Evolutionary conservation across 2,888 invertebrate species (phyloP).

Genomic region (Noctua fimbriata): DNA sequence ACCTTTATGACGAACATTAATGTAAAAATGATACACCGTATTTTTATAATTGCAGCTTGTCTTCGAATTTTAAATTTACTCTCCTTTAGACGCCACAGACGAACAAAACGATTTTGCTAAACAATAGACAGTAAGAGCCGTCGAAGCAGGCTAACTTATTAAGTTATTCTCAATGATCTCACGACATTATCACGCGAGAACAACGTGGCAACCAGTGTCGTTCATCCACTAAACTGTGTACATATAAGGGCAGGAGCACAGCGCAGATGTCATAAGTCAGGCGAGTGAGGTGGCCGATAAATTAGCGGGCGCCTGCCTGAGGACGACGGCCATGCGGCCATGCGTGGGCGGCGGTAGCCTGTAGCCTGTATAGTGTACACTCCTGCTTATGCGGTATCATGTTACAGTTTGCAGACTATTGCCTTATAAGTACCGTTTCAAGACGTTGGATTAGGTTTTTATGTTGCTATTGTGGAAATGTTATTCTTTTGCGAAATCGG

Average conservation of each 20-base stretch:
- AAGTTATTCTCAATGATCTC: slow-evolving; percentile 19
- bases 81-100: not conserved
- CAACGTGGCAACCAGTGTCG: slow-evolving; percentile 52
- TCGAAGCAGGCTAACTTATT: slow-evolving; percentile 6
- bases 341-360: slow-evolving; percentile 66
- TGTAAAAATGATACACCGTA: not conserved
- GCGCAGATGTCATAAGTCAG: slow-evolving; percentile 67
- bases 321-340: slow-evolving; percentile 55
- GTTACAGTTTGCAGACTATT: slow-evolving; percentile 60
- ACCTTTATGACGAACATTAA: not conserved
- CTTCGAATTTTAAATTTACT: not conserved
- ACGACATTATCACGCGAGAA: slow-evolving; percentile 47
- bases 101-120: not conserved
- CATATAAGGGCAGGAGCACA: slow-evolving; percentile 70
- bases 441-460: slow-evolving; percentile 15
- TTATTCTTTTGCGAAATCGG: not conserved
- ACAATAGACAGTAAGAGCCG: not conserved
- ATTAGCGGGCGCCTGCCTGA: slow-evolving; percentile 51
- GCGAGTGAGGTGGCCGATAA: slow-evolving; percentile 64
- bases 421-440: slow-evolving; percentile 30
- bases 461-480: not conserved
- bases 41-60: not conserved
- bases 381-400: slow-evolving; percentile 49
- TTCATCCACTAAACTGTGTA: slow-evolving; percentile 66
- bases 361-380: slow-evolving; percentile 28